Percentiles rank a stretch among this genome's conserved stretches.
phyloP scores from a whole-genome alignment of 1,140 invertebrate species.

The Cherax destructor region DNA sequence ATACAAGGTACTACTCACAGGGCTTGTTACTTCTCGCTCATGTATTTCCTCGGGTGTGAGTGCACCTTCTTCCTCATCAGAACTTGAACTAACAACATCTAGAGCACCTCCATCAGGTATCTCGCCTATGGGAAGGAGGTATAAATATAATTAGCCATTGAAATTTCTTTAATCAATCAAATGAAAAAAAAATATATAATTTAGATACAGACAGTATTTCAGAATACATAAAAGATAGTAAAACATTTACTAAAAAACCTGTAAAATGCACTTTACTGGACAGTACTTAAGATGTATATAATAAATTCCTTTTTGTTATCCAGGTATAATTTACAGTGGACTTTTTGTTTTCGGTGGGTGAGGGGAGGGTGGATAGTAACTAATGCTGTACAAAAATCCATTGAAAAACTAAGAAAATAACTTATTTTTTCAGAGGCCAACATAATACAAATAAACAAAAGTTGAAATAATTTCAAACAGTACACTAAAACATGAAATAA shows the following conservation, averaged over 20 bases:
- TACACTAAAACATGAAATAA: too few relatives aligned
- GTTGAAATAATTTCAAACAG: too few relatives aligned
- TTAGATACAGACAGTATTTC: not conserved
- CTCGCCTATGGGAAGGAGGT: slow-evolving; percentile 31
- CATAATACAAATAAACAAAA: too few relatives aligned
- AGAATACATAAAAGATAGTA: too few relatives aligned
- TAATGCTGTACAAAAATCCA: too few relatives aligned
- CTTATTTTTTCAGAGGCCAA: too few relatives aligned
- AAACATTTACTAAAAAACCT: not conserved
- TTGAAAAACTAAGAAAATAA: too few relatives aligned
- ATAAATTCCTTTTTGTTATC: too few relatives aligned
- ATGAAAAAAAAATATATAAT: not conserved
- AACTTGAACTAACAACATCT: slow-evolving; percentile 77
- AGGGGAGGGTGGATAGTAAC: too few relatives aligned
- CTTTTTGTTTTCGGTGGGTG: too few relatives aligned
- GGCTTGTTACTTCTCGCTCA: slow-evolving; percentile 59
- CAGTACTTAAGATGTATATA: not conserved
- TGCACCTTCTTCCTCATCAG: slow-evolving; percentile 76
- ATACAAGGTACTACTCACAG: slow-evolving; percentile 6
- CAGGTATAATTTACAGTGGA: too few relatives aligned
- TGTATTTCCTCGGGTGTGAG: slow-evolving; percentile 73
- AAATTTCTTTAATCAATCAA: not conserved
- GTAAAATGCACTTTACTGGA: not conserved
- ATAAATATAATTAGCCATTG: not conserved
- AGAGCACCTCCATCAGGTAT: slow-evolving; percentile 79